phyloP scores from a whole-genome alignment of 2,113 vertebrate species.

The Dasyornis broadbenti region DNA sequence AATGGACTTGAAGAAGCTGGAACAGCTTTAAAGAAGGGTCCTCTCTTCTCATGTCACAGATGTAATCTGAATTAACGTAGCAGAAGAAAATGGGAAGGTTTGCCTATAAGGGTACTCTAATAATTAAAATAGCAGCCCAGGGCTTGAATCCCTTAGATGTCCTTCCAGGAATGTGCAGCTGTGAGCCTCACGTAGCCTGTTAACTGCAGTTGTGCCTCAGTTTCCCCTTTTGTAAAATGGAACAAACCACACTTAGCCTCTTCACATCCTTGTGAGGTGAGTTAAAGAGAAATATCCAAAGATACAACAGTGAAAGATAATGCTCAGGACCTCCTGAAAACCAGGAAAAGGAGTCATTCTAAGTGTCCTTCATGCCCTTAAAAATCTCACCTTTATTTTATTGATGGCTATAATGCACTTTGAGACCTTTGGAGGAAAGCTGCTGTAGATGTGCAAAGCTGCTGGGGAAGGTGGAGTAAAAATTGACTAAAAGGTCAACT shows the following conservation, averaged over 20 bases:
- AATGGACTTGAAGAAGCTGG: neutral
- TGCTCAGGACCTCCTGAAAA: neutral
- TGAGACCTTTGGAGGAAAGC: neutral
- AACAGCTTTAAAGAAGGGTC: neutral
- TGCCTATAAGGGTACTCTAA: neutral
- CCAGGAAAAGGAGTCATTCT: neutral
- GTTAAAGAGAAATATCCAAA: neutral
- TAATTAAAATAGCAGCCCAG: neutral
- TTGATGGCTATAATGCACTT: neutral
- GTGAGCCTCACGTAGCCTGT: neutral
- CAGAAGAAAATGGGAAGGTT: neutral
- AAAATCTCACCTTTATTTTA: conserved; percentile 13
- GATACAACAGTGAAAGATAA: neutral
- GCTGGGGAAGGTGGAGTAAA: neutral
- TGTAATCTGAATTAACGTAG: neutral
- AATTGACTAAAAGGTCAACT: conserved; percentile 17
- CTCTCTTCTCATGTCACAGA: neutral
- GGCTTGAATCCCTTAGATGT: neutral
- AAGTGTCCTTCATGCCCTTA: neutral
- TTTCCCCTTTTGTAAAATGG: neutral
- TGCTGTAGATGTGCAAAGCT: neutral
- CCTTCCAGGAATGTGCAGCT: neutral
- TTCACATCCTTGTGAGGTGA: neutral
- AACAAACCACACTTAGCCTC: neutral
- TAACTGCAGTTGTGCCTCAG: neutral